Conservation (phyloP, 2,113 vertebrate genomes). For the Pedetes capensis region DNA sequence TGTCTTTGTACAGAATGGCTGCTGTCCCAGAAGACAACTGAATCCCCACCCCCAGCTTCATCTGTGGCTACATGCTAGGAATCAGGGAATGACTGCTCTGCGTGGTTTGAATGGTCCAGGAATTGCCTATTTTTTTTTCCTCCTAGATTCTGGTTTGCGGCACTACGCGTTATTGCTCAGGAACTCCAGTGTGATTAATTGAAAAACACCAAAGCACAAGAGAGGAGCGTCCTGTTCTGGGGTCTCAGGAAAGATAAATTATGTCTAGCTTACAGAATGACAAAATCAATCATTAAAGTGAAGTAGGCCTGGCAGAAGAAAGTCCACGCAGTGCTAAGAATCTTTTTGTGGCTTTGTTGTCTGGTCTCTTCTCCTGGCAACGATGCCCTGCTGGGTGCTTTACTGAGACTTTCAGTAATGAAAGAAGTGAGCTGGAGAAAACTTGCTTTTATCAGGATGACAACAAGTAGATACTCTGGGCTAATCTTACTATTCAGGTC, state of each 20-base stretch:
- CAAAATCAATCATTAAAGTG: slow-evolving; percentile 44
- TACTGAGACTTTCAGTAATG: not conserved
- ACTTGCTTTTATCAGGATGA: slow-evolving; percentile 7
- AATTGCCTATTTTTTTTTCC: not conserved
- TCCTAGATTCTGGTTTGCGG: not conserved
- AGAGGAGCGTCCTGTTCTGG: slow-evolving; percentile 23
- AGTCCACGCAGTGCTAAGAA: not conserved
- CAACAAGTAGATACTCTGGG: not conserved
- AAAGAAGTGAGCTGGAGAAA: not conserved
- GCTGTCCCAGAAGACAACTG: not conserved
- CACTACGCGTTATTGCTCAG: not conserved
- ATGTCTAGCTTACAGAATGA: slow-evolving; percentile 14
- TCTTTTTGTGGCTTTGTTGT: not conserved
- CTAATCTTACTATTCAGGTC: not conserved
- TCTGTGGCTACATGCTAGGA: not conserved
- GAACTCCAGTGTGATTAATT: not conserved
- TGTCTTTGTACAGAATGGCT: not conserved
- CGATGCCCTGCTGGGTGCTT: not conserved
- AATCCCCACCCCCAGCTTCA: not conserved
- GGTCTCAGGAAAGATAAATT: slow-evolving; percentile 28
- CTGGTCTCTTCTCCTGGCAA: not conserved
- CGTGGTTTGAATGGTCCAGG: not conserved
- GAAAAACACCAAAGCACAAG: slow-evolving; percentile 20
- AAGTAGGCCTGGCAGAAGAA: not conserved
- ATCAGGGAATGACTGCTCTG: not conserved